Conservation (phyloP, 2,113 vertebrate genomes). For the Notarius lentiginosus region DNA sequence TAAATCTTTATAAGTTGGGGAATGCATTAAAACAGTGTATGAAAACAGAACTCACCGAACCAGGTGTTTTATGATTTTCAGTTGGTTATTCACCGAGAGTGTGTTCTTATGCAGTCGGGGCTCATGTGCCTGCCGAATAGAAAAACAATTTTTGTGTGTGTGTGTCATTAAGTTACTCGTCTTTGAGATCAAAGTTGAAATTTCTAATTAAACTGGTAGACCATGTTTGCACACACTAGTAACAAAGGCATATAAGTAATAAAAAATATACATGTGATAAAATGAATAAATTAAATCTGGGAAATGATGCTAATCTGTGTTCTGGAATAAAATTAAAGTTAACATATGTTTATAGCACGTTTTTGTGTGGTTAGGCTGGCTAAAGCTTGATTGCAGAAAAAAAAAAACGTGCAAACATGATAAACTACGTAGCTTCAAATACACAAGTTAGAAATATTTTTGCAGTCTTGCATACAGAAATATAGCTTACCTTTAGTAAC, state of each 20-base stretch:
- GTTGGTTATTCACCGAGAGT: slow-evolving; percentile 83
- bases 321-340: not conserved
- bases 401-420: not conserved
- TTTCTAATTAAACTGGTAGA: not conserved
- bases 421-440: not conserved
- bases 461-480: not conserved
- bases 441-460: not conserved
- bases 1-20: not conserved
- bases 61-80: slow-evolving; percentile 92
- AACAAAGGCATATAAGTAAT: not conserved
- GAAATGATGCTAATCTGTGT: not conserved
- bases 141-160: not conserved
- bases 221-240: not conserved
- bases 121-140: slow-evolving; percentile 71
- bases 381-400: not conserved
- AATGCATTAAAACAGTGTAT: not conserved
- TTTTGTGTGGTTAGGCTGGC: not conserved
- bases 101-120: slow-evolving; percentile 93
- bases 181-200: not conserved
- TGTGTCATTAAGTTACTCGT: not conserved
- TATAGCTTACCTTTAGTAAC: slow-evolving; percentile 78
- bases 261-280: not conserved
- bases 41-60: slow-evolving; percentile 79
- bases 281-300: not conserved
- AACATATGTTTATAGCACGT: not conserved